Conservation (phyloP, 2,113 vertebrate genomes). For the Cheilinus undulatus region DNA sequence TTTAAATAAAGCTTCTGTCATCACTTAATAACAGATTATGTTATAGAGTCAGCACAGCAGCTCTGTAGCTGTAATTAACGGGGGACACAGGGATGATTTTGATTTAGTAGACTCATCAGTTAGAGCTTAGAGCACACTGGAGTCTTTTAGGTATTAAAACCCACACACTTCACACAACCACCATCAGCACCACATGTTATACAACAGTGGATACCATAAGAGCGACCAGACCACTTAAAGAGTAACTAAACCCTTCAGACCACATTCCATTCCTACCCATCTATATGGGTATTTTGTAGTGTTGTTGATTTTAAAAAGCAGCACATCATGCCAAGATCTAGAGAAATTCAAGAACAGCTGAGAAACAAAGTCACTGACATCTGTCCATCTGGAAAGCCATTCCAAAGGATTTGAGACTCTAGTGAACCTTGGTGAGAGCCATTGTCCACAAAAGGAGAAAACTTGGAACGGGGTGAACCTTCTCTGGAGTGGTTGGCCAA, state of each 20-base stretch:
- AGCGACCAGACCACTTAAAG: neutral
- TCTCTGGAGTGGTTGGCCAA: too few relatives aligned
- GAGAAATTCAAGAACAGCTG: too few relatives aligned
- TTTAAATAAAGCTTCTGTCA: neutral
- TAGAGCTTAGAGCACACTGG: neutral
- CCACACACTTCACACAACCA: neutral
- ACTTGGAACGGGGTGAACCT: too few relatives aligned
- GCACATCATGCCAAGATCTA: too few relatives aligned
- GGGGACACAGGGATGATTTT: neutral
- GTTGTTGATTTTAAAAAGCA: too few relatives aligned
- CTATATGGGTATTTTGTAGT: too few relatives aligned
- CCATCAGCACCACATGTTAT: neutral
- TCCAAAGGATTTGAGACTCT: too few relatives aligned
- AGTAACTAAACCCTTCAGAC: neutral
- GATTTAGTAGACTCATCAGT: conserved; percentile 1
- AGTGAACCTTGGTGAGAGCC: too few relatives aligned
- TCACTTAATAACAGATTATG: neutral
- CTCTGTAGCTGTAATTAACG: neutral
- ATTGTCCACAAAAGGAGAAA: too few relatives aligned
- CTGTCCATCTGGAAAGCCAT: too few relatives aligned
- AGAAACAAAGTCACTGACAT: too few relatives aligned
- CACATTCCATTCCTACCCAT: too few relatives aligned
- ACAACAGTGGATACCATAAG: neutral
- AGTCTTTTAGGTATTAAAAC: neutral
- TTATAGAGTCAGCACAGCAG: neutral